Conservation (phyloP, 2,888 invertebrate species). For the Podabrus alpinus region DNA sequence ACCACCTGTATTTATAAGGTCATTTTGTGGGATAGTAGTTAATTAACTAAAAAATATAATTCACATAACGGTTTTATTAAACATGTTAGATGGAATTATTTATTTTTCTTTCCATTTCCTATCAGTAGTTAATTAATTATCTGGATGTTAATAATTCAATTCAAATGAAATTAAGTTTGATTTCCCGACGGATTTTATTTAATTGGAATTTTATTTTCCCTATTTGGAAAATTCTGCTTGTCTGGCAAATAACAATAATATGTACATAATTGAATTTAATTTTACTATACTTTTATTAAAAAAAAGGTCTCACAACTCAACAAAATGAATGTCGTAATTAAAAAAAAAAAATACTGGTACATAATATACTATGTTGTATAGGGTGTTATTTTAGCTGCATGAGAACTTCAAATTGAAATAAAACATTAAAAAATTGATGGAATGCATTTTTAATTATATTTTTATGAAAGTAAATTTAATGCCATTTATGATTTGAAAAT, state of each 20-base stretch:
- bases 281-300: neutral
- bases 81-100: neutral
- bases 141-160: neutral
- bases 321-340: too few relatives aligned
- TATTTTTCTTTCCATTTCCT: neutral
- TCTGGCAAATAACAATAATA: neutral
- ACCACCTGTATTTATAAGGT: conserved; percentile 3
- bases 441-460: too few relatives aligned
- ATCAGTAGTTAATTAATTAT: neutral
- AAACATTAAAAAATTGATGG: too few relatives aligned
- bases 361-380: too few relatives aligned
- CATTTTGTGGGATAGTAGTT: neutral
- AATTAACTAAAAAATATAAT: neutral
- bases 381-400: too few relatives aligned
- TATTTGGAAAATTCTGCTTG: neutral
- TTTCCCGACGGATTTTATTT: neutral
- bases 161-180: neutral
- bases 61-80: neutral
- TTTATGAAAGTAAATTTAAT: too few relatives aligned
- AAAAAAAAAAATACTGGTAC: too few relatives aligned
- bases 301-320: too few relatives aligned
- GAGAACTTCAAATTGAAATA: too few relatives aligned
- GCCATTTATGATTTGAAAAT: too few relatives aligned
- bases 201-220: neutral
- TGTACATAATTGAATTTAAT: neutral